Percentiles rank a stretch among this genome's conserved stretches.
These are phyloP conservation scores for Ophthalmolycus amberensis DNA, from an alignment of 2,113 vertebrate species.

Conservation along the genomic window DNA sequence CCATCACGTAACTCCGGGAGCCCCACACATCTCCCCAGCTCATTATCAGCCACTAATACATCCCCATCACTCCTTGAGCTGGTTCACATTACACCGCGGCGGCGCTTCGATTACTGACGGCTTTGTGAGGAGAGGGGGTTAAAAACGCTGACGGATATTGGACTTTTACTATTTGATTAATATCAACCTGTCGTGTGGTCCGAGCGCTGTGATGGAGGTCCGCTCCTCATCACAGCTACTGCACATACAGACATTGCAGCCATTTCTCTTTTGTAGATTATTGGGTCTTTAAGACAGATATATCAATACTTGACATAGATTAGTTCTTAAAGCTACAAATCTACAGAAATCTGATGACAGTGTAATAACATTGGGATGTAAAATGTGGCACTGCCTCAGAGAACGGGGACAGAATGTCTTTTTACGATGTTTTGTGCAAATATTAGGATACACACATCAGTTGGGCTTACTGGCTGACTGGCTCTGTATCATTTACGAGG, in stretches of 20 bases:
- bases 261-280: background rate
- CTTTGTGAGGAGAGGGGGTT: slow-evolving; percentile 36
- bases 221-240: background rate
- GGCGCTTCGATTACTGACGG: slow-evolving; percentile 2
- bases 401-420: background rate
- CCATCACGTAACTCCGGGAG: slow-evolving; percentile 51
- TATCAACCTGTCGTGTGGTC: background rate
- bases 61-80: slow-evolving; percentile 1
- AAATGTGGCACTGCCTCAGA: background rate
- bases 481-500: background rate
- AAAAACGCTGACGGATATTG: slow-evolving; percentile 10
- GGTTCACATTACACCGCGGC: slow-evolving; percentile 27
- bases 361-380: background rate
- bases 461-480: background rate
- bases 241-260: background rate
- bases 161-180: slow-evolving; percentile 14
- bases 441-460: background rate
- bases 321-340: background rate
- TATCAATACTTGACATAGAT: slow-evolving; percentile 22
- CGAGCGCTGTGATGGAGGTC: background rate
- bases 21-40: slow-evolving; percentile 43
- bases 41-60: slow-evolving; percentile 31
- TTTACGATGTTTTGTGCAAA: background rate
- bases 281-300: background rate
- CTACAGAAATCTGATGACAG: background rate